Evolutionary conservation across 2,888 invertebrate genomes (phyloP), one percentile per base, ranked within the genome.

Genomic region (Cecidostiba fungosa): DNA sequence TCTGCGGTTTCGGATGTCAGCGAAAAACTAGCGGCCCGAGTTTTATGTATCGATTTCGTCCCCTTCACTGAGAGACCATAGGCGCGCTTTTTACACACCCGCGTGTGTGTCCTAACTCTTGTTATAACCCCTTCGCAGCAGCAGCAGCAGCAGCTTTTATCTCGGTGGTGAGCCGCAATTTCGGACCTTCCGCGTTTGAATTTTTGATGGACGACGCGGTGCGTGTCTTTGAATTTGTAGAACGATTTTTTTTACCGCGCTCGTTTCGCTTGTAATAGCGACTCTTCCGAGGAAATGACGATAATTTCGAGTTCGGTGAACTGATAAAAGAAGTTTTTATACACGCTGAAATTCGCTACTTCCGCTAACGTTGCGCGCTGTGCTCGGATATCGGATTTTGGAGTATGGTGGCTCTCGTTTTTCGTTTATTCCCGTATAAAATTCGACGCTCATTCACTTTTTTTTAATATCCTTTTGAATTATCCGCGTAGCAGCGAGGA

Each of bases 1-100:
- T 77, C 77, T 77, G 86, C 70, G 85, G 85, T 85, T 85, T 86
- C 85, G 77, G 62, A 80, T 86, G 85, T 85, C 86, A 85, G 82
- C 84, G 81, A 77, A 84, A 86, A 86, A 86, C 86, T 47, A 32
- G 66, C 47, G 16, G 36, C 77, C 70, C 59, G 54, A 36, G 73
- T 80, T 36, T 77, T 84, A 54, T 84, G 39, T 83, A 84, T 79
- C 50, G 70, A 83, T 78, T 80, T 29, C 78, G 54, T 23, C 26
- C 77, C 47, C 47, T 43, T 47, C 69, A 5, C 47, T 81, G n/a
- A n/a, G n/a, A n/a, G n/a, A n/a, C n/a, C 59, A 3, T 62, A 19
- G 69, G 12, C 69, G 19, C 66, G 59, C 50, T 32, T 82, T 43
- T 39, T 69, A 10, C 47, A 26, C 23, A 0, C 1, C 16, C 29